These are phyloP conservation scores for Corythoichthys haematopterus DNA, from an alignment of 2,113 vertebrate species.

Conservation along the genomic window DNA sequence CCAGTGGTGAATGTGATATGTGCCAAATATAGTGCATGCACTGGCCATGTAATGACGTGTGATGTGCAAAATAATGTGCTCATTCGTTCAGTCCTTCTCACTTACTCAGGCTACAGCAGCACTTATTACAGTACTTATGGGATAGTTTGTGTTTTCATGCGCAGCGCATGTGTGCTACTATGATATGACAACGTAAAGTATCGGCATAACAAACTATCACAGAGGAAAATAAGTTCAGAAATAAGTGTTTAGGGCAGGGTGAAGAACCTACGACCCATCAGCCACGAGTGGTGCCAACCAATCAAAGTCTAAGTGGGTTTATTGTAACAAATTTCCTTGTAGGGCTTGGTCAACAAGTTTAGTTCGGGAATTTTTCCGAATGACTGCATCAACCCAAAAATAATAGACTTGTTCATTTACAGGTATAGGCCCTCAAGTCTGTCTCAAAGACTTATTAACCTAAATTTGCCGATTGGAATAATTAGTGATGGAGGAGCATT, in stretches of 20 bases:
- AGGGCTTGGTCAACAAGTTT: background rate
- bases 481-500: background rate
- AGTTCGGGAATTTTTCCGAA: too few species aligned
- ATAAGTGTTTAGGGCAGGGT: background rate
- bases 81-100: slow-evolving; percentile 45
- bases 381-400: too few species aligned
- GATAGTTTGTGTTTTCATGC: slow-evolving; percentile 23
- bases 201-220: slow-evolving; percentile 46
- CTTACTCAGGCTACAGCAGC: slow-evolving; percentile 60
- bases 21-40: slow-evolving; percentile 40
- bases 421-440: background rate
- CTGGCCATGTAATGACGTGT: slow-evolving; percentile 33
- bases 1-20: slow-evolving; percentile 58
- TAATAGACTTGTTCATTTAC: too few species aligned
- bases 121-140: slow-evolving; percentile 59
- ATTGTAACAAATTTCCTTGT: background rate
- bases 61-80: slow-evolving; percentile 31
- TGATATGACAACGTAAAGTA: slow-evolving; percentile 36
- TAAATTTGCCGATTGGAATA: background rate
- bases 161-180: slow-evolving; percentile 54
- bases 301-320: background rate
- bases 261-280: background rate
- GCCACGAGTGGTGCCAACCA: background rate
- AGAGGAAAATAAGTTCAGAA: background rate
- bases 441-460: background rate